These are phyloP conservation scores for Kryptolebias ocellatus DNA, from an alignment of 2,797 vertebrate genomes.

Conservation along the genomic window DNA sequence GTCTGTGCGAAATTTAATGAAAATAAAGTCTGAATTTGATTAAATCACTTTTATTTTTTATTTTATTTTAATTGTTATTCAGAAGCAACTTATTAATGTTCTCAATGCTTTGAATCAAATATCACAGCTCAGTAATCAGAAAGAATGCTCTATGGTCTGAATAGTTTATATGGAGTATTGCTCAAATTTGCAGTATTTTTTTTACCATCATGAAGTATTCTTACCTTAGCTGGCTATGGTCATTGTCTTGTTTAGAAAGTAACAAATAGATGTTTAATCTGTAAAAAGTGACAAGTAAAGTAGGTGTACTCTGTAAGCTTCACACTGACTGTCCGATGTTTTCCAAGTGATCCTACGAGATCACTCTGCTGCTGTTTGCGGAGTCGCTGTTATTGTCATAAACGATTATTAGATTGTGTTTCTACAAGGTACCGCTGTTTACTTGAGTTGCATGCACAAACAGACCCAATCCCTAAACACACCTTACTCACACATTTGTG, in stretches of 20 bases:
- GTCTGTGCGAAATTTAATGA: too few species aligned
- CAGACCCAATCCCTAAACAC: conserved; percentile 10
- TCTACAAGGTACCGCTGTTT: conserved; percentile 34
- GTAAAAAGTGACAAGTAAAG: conserved; percentile 8
- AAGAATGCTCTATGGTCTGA: neutral
- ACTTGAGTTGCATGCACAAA: conserved; percentile 24
- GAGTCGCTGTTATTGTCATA: conserved; percentile 36
- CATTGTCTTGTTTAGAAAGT: neutral
- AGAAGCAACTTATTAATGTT: neutral
- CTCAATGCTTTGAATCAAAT: neutral
- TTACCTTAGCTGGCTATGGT: neutral
- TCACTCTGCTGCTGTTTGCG: conserved; percentile 37
- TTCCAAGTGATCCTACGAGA: neutral
- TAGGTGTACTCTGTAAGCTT: conserved; percentile 20
- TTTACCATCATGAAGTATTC: neutral
- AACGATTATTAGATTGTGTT: conserved; percentile 44
- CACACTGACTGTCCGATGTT: neutral
- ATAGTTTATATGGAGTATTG: too few species aligned
- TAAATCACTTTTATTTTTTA: neutral
- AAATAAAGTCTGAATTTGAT: neutral
- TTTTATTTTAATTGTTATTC: conserved; percentile 1
- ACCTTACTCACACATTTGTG: conserved; percentile 7
- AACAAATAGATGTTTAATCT: neutral
- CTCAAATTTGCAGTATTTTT: too few species aligned
- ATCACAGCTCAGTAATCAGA: conserved; percentile 3